Conservation (phyloP, 2,888 invertebrate species). For the Campoplex nolae region DNA sequence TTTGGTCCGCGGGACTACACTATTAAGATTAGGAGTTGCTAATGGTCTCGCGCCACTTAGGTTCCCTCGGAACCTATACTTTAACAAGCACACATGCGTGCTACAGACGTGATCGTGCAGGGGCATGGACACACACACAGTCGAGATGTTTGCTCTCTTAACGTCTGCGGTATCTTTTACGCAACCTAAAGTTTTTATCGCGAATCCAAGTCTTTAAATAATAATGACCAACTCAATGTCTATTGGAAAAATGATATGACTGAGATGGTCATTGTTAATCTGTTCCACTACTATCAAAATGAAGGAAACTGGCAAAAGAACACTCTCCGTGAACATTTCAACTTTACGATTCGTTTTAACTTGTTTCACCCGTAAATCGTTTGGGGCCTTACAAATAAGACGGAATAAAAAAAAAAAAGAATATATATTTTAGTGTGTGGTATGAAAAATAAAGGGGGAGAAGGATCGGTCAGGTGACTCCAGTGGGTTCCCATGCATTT, state of each 20-base stretch:
- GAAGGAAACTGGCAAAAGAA: constrained; percentile 7
- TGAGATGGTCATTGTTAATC: constrained; percentile 8
- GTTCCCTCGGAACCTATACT: background rate
- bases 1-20: constrained; percentile 35
- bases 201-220: background rate
- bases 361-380: constrained; percentile 67
- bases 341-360: constrained; percentile 49
- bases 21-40: constrained; percentile 65
- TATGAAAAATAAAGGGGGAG: constrained; percentile 49
- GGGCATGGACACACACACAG: background rate
- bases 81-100: background rate
- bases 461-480: constrained; percentile 72
- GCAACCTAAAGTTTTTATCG: background rate
- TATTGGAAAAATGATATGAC: constrained; percentile 48
- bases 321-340: constrained; percentile 52
- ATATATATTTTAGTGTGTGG: constrained; percentile 32
- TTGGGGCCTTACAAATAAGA: constrained; percentile 33
- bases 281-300: constrained; percentile 18
- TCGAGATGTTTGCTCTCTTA: background rate
- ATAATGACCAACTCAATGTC: background rate
- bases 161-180: background rate
- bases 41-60: constrained; percentile 66
- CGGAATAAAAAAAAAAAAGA: constrained; percentile 17
- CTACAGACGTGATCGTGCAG: background rate
- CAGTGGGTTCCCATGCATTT: constrained; percentile 81